Percentiles rank a stretch among this genome's conserved stretches.
These are phyloP conservation scores for Distichodus sexfasciatus DNA, from an alignment of 2,797 vertebrate species.

Conservation along the genomic window DNA sequence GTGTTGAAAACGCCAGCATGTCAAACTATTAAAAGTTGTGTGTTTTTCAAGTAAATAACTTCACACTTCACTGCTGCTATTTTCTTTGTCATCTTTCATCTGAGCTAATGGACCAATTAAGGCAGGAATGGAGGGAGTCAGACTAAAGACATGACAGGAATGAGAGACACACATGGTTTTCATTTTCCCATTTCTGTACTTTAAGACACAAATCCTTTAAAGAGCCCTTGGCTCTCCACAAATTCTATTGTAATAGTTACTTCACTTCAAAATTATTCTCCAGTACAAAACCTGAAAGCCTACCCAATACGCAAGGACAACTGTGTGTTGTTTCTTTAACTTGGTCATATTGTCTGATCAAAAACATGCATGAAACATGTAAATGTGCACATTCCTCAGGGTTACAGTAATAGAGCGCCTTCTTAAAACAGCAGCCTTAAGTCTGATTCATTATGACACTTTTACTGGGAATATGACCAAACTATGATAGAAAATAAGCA, in stretches of 20 bases:
- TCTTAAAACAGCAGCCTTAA: constrained; percentile 3
- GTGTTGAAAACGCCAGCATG: too few relatives aligned
- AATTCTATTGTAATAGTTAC: not conserved
- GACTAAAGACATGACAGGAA: constrained; percentile 51
- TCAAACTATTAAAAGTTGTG: too few relatives aligned
- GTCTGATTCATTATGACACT: not conserved
- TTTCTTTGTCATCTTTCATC: not conserved
- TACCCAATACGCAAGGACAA: too few relatives aligned
- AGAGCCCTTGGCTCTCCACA: not conserved
- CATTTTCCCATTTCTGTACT: constrained; percentile 44
- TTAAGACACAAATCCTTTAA: not conserved
- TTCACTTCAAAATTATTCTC: not conserved
- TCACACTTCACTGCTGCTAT: too few relatives aligned
- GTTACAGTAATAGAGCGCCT: constrained; percentile 13
- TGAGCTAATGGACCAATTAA: constrained; percentile 10
- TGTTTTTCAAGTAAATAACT: too few relatives aligned
- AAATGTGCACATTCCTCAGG: constrained; percentile 31
- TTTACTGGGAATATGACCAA: constrained; percentile 1
- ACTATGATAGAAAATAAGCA: not conserved
- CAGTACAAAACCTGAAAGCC: not conserved
- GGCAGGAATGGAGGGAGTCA: constrained; percentile 34
- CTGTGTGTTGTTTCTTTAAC: not conserved
- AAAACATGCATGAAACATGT: constrained; percentile 25
- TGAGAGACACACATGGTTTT: constrained; percentile 55
- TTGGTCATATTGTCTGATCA: constrained; percentile 13